A percentile compares a stretch with the other conserved stretches of the same genome.
Conservation (phyloP, 2,113 vertebrate species). For the Eubucco bourcierii region DNA sequence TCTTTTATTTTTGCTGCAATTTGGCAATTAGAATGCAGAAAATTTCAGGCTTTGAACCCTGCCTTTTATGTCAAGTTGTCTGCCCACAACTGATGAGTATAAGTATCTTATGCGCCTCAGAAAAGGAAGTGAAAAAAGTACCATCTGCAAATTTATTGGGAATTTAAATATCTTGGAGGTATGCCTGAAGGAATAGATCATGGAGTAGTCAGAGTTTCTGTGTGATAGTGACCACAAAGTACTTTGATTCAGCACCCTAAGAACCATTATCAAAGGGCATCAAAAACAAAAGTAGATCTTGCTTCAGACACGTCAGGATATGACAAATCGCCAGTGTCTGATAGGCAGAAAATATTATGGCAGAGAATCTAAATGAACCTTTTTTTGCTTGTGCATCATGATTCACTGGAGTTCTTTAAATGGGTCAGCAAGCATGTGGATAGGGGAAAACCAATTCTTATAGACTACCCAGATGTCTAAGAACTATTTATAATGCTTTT, state of each 20-base stretch:
- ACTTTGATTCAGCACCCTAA: background rate
- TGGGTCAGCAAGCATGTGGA: background rate
- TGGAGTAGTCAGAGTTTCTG: background rate
- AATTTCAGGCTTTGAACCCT: conserved; percentile 67
- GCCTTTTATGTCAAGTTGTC: conserved; percentile 66
- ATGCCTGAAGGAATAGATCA: conserved; percentile 14
- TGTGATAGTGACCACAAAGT: background rate
- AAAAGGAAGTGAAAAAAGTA: conserved; percentile 69
- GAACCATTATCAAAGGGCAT: background rate
- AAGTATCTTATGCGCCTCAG: conserved; percentile 59
- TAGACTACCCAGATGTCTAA: background rate
- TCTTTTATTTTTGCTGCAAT: conserved; percentile 71
- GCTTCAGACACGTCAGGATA: background rate
- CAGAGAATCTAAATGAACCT: background rate
- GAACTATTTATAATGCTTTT: background rate
- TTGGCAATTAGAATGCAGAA: conserved; percentile 69
- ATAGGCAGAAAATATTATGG: background rate
- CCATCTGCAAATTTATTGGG: conserved; percentile 67
- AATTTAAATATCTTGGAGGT: conserved; percentile 46
- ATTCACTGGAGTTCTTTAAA: background rate
- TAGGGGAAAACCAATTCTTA: background rate
- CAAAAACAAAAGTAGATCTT: background rate
- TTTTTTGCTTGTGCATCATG: background rate
- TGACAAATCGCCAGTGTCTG: background rate
- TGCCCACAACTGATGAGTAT: conserved; percentile 63